Evolutionary conservation across 2,888 invertebrate genomes (phyloP).

Genomic region (Taphrorychus bicolor): DNA sequence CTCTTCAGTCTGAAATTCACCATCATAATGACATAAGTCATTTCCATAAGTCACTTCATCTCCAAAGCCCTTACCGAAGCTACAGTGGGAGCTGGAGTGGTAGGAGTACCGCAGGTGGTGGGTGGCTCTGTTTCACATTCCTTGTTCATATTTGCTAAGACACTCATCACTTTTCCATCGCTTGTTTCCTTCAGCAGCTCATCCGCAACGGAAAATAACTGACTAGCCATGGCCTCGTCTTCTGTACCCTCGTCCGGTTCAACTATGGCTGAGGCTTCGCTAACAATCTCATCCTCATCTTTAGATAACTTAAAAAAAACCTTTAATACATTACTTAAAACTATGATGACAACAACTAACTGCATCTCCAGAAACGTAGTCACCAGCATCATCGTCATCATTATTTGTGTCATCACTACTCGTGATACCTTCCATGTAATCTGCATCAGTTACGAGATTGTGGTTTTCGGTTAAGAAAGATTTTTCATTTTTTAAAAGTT

Average conservation of each 20-base stretch:
- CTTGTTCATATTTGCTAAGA: background rate
- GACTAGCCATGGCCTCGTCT: background rate
- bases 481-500: slow-evolving; percentile 19
- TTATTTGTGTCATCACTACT: background rate
- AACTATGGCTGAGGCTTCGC: background rate
- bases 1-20: background rate
- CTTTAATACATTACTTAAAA: background rate
- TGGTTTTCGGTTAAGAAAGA: slow-evolving; percentile 20
- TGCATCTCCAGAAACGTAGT: slow-evolving; percentile 2
- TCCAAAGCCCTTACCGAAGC: too few relatives aligned
- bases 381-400: slow-evolving; percentile 3
- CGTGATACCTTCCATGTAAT: slow-evolving; percentile 12
- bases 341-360: slow-evolving; percentile 1
- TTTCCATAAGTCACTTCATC: too few relatives aligned
- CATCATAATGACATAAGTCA: too few relatives aligned
- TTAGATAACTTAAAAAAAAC: background rate
- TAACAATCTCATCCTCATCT: background rate
- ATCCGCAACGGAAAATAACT: background rate
- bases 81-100: too few relatives aligned
- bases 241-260: background rate
- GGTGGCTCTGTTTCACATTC: background rate
- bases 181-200: background rate
- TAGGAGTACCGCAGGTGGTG: too few relatives aligned
- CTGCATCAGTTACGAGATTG: background rate
- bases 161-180: background rate